Base-by-base conservation (phyloP, 2,888 invertebrate species). In the Rhagonycha fulva region DNA sequence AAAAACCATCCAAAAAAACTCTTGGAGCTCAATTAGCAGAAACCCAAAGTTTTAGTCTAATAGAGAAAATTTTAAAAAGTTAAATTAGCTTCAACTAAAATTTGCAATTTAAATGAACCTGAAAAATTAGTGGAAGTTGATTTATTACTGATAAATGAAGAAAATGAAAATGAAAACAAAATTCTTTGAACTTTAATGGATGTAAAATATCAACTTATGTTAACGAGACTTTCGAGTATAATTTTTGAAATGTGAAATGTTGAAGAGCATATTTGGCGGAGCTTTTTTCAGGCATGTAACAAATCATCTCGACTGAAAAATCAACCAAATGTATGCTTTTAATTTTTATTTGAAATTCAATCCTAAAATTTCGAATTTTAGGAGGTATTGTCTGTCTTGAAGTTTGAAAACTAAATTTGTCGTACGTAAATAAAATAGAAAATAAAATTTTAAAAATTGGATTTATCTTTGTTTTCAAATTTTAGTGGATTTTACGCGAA, bases 81-180 rank as follows among this genome's bases (percentile, higher is more conserved):
- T 47, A 47, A 47, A 47, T 47, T 47, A n/a, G 47, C 47, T 47
- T 47, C n/a, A 47, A 47, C 47, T 66, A 24, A 23, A 66, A 66
- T 66, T 66, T 66, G 63, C 63, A 66, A 66, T 66, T 66, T 66
- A 66, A 66, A 66, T 66, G 23, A 66, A 66, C 63, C 63, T 26
- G 24, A 66, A 66, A 66, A 47, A 47, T 47, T 47, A 47, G 32
- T 68, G 24, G 24, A 60, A 23, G 19, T 66, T 66, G 24, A 26
- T 66, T 66, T 66, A 23, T 66, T 66, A 26, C 19, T 23, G 5
- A 66, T 66, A 62, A 62, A 62, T 66, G 26, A 26, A 23, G 26
- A 23, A 66, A 66, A 66, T 66, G 26, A 23, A 66, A 66, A 26
- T n/a, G 47, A 47, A 47, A 19, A 19, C 19, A 2, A 19, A n/a